Evolutionary conservation across 1,140 invertebrate genomes (phyloP), one percentile per base, ranked within the genome.

Genomic region (Lordiphosa clarofinis): DNA sequence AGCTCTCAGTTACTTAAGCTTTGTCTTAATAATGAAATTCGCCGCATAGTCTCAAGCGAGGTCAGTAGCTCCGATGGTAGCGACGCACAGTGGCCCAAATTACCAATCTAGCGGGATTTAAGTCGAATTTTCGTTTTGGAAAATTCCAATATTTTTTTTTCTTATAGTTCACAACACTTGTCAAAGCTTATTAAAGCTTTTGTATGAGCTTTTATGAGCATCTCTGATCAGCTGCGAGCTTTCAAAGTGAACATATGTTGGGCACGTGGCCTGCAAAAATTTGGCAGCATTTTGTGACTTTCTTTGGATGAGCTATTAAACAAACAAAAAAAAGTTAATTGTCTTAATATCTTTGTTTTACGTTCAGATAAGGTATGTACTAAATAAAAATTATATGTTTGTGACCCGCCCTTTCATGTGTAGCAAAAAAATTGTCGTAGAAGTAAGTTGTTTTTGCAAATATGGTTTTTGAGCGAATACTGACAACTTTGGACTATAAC

Each of bases 241-340:
- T 19, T 40, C 39, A 31, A 47, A 47, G 31, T 47, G 44, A 31
- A 31, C 44, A 47, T 15, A 47, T 47, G 21, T 9, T 47, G 10
- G n/a, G 21, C 24, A 47, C 44, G 44, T 31, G 21, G 21, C 44
- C 15, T 47, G 44, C 43, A 44, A 44, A 21, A 7, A 44, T 44
- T 44, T 44, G 43, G 19, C 9, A 11, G 19, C 43, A 10, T 11
- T 47, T 31, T 47, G 12, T 31, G 12, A 47, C 12, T 19, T 47
- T 47, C 24, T 7, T 47, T 47, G 21, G 44, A 19, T 40, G 39
- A 19, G 13, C 12, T 10, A 15, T 3, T 19, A 40, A 13, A 15
- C 19, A 40, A 40, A 40, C 12, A 40, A 40, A 40, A 19, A 19
- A 40, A 40, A 40, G 9, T 9, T 11, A 9, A 19, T 11, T 40